Percentiles rank a stretch among this genome's conserved stretches.
Conservation (phyloP, 2,888 invertebrate genomes). For the Acrocyrtus sp. region DNA sequence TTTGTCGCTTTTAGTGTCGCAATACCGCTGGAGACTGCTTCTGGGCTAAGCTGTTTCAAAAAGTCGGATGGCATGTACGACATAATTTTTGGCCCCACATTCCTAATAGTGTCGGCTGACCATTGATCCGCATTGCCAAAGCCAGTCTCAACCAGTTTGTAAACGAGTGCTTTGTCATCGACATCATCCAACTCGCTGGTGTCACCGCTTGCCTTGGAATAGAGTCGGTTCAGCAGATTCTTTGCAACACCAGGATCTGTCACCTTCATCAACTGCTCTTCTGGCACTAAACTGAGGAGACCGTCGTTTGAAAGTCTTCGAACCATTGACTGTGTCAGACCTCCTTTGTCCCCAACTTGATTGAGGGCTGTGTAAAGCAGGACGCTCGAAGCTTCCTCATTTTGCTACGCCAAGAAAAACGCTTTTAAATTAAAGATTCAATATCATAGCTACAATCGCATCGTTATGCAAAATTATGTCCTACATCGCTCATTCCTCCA, state of each 20-base stretch:
- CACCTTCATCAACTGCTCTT: constrained; percentile 62
- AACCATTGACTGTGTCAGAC: constrained; percentile 48
- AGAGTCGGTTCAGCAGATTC: constrained; percentile 44
- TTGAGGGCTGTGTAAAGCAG: constrained; percentile 58
- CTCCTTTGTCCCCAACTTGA: constrained; percentile 56
- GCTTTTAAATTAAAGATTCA: constrained; percentile 2
- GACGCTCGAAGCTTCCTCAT: constrained; percentile 57
- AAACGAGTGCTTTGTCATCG: constrained; percentile 61
- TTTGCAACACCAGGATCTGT: constrained; percentile 55
- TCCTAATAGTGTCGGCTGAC: constrained; percentile 44
- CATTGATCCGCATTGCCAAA: constrained; percentile 54
- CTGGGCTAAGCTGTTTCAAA: constrained; percentile 45
- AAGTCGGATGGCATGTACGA: constrained; percentile 51
- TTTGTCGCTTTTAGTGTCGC: constrained; percentile 42
- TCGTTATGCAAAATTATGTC: not conserved
- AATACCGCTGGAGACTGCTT: constrained; percentile 41
- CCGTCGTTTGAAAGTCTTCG: constrained; percentile 41
- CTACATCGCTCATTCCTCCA: constrained; percentile 50
- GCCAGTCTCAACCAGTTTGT: constrained; percentile 52
- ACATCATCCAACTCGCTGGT: constrained; percentile 49
- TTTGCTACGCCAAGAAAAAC: constrained; percentile 28
- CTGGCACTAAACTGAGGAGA: constrained; percentile 57
- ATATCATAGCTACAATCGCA: no score
- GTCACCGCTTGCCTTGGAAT: constrained; percentile 34
- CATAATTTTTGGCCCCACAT: constrained; percentile 32